Base-by-base conservation (phyloP, 2,113 vertebrate genomes). In the Sorex fumeus region DNA sequence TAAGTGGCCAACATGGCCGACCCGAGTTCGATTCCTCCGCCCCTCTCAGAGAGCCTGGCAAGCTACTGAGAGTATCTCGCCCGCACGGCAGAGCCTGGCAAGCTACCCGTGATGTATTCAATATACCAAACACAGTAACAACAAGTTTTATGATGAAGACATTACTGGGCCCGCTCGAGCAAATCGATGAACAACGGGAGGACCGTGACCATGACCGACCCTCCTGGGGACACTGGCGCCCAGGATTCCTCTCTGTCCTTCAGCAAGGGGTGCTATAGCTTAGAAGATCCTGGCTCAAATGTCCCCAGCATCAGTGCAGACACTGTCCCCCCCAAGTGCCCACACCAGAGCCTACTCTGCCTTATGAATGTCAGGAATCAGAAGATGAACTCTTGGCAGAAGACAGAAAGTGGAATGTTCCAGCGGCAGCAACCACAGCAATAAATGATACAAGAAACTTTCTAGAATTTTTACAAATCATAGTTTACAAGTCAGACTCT, bases 401-500 rank as follows among this genome's bases (percentile, higher is more conserved):
- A 85, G 84, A 81, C 12, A 8, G 64, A 93, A 87, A 91, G 89
- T 74, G 43, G 80, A 88, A 87, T 27, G 47, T 76, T 60, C 71
- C 71, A 80, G 86, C 23, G 23, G 28, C 12, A 80, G 40, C 66
- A 88, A 86, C 80, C 77, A 80, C 11, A 40, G 92, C 72, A 34
- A 82, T 84, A 84, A 90, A 86, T 93, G 93, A 93, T 91, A 93
- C 76, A 45, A 83, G 95, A 57, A 84, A 88, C 70, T 94, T 97
- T 81, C 94, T 90, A 71, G 86, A 85, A 93, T 70, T 70, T 21
- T 40, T 40, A 40, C 72, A 90, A 45, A 76, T 90, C 91, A 88
- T 94, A 93, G 85, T 94, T 93, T 91, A 90, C 95, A 96, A 88
- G 91, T 92, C 94, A 96, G 91, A 85, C 67, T 86, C 74, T 6